Conservation (phyloP, 2,113 vertebrate genomes). For the Tamias sibiricus region DNA sequence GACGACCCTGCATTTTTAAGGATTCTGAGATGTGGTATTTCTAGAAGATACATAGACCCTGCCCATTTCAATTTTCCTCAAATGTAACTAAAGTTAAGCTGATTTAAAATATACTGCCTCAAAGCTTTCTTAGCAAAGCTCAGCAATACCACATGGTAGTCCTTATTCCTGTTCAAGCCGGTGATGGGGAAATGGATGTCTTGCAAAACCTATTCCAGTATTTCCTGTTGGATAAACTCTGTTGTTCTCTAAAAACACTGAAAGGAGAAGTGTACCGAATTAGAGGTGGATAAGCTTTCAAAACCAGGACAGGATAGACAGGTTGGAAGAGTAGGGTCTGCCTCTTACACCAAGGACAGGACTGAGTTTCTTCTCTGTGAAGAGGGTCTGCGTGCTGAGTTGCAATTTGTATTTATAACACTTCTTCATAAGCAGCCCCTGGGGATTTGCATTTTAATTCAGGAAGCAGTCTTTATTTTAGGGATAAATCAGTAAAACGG, state of each 20-base stretch:
- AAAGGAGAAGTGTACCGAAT: background rate
- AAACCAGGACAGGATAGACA: background rate
- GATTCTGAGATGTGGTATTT: background rate
- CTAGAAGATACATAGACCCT: background rate
- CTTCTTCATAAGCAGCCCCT: constrained; percentile 1
- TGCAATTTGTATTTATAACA: background rate
- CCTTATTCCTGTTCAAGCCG: constrained; percentile 16
- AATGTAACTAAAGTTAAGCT: background rate
- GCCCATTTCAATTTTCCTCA: background rate
- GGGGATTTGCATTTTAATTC: constrained; percentile 22
- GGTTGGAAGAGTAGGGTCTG: background rate
- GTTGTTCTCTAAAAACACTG: constrained; percentile 32
- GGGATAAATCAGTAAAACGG: constrained; percentile 74
- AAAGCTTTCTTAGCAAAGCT: constrained; percentile 12
- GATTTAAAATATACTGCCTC: background rate
- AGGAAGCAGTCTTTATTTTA: constrained; percentile 40
- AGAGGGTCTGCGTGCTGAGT: background rate
- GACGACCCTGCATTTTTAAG: background rate
- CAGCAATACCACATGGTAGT: background rate
- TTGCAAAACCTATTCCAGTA: constrained; percentile 64
- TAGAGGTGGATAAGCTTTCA: constrained; percentile 57
- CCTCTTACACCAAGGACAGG: background rate
- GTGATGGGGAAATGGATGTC: constrained; percentile 42
- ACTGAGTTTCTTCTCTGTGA: background rate
- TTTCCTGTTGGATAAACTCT: constrained; percentile 66